Conservation (phyloP, 2,113 vertebrate species). For the Numenius arquata region DNA sequence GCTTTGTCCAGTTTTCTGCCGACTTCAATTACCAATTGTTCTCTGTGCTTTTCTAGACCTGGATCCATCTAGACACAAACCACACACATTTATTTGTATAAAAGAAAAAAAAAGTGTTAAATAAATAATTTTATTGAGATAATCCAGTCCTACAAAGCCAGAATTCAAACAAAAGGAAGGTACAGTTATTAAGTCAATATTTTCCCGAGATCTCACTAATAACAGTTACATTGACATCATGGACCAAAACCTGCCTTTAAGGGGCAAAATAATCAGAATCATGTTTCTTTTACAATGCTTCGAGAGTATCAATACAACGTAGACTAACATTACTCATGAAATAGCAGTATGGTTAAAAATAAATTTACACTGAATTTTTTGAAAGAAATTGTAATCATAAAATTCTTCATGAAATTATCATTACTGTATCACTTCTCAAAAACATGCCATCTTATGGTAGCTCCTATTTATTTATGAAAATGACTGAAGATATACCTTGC, state of each 20-base stretch:
- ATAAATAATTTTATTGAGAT: background rate
- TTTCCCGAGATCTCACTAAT: background rate
- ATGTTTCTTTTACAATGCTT: background rate
- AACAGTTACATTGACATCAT: background rate
- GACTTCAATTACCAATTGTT: slow-evolving; percentile 87
- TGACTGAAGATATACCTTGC: background rate
- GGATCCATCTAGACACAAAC: slow-evolving; percentile 85
- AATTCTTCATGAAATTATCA: background rate
- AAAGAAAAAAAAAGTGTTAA: background rate
- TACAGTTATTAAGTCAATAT: background rate
- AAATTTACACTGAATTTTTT: background rate
- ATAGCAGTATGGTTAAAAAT: background rate
- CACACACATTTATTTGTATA: background rate
- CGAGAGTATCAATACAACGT: background rate
- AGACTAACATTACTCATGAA: background rate
- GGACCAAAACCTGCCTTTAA: background rate
- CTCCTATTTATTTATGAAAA: background rate
- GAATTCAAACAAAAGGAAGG: background rate
- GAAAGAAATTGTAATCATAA: background rate
- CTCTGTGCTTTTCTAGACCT: slow-evolving; percentile 87
- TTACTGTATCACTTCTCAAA: background rate
- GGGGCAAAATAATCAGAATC: background rate
- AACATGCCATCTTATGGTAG: background rate
- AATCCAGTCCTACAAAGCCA: background rate
- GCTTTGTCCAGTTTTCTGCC: slow-evolving; percentile 95